Evolutionary conservation across 2,797 vertebrate species (phyloP).

Genomic region (Cottoperca gobio): DNA sequence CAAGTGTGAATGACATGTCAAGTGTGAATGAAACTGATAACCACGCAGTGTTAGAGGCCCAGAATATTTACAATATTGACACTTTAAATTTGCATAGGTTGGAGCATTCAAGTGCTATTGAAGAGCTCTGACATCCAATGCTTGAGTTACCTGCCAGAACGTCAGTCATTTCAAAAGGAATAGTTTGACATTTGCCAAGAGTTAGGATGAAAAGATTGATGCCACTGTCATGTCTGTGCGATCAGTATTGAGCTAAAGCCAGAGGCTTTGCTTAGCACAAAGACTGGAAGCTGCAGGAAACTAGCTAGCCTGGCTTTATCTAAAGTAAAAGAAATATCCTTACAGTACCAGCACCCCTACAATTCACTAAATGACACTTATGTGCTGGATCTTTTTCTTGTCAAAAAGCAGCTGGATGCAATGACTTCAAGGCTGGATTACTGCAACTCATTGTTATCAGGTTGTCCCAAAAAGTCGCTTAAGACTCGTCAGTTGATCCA

Average conservation of each 20-base stretch:
- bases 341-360: not conserved
- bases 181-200: not conserved
- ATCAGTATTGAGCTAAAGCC: not conserved
- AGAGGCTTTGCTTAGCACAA: not conserved
- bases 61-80: not conserved
- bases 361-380: not conserved
- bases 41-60: not conserved
- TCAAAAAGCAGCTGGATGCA: not conserved
- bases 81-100: not conserved
- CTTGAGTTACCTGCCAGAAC: not conserved
- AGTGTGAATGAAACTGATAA: slow-evolving; percentile 3
- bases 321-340: not conserved
- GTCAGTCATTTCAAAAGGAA: not conserved
- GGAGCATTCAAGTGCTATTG: not conserved
- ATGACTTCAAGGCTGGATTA: not conserved
- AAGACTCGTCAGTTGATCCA: no score
- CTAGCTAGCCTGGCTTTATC: not conserved
- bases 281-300: not conserved
- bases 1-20: not conserved
- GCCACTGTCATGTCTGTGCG: not conserved
- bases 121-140: not conserved
- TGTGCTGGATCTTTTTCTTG: not conserved
- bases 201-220: not conserved
- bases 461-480: no score
- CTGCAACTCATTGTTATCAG: no score